Evolutionary conservation across 2,888 invertebrate genomes (phyloP), one percentile per base, ranked within the genome.

Genomic region (Podabrus alpinus): DNA sequence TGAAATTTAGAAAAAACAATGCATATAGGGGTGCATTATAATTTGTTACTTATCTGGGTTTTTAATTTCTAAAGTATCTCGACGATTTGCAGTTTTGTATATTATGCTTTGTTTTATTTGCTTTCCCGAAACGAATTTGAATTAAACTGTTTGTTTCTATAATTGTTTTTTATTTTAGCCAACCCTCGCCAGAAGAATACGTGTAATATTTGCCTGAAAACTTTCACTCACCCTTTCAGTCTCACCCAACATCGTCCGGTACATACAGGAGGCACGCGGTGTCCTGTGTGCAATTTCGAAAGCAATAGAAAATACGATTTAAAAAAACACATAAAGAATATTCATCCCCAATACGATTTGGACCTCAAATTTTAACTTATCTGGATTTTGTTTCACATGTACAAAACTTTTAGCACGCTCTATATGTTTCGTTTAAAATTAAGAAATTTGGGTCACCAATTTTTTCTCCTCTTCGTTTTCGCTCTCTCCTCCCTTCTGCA

Each of bases 151-250:
- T 45, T 45, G 45, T 45, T 45, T 45, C 45, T 45, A 45, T 45
- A 45, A 45, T 45, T 45, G 45, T 45, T 45, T 45, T 45, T 45
- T 45, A 45, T 45, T 45, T 45, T 45, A 45, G 45, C 45, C 45
- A 45, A 45, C 45, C 45, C 45, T 45, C 45, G 45, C 9, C n/a
- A 45, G 45, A 45, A 45, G 45, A 45, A 45, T 45, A 45, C n/a
- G 45, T 45, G 45, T 45, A 45, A 45, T 45, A 45, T 45, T 45
- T 45, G 45, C n/a, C 45, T 45, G 45, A 68, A 68, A 45, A 15
- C 15, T 16, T 68, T 68, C 21, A 45, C 59, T 10, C 68, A 68
- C 15, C 68, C 45, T 68, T 68, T 68, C 15, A 68, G 68, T 68
- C 21, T 68, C 15, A 59, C 13, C 11, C 68, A 68, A 11, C 68